These are phyloP conservation scores for Coecobrya sp. DNA, from an alignment of 2,888 invertebrate species.

Conservation along the genomic window DNA sequence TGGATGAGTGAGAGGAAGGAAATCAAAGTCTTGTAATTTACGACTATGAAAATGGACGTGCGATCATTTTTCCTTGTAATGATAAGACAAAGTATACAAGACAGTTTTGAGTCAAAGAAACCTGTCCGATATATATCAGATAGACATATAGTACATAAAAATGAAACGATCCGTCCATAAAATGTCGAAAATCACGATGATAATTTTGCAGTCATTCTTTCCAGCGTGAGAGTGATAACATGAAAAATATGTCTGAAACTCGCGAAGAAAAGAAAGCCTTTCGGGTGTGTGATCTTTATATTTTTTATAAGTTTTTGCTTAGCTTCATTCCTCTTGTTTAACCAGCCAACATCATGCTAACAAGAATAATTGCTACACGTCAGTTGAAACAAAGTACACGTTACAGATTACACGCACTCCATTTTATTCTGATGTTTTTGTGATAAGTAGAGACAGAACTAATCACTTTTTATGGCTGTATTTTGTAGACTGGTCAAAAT, in stretches of 20 bases:
- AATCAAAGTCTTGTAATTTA: conserved; percentile 50
- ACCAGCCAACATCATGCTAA: conserved; percentile 11
- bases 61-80: conserved; percentile 23
- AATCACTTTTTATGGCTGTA: neutral
- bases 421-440: neutral
- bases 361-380: conserved; percentile 21
- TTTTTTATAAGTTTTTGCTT: neutral
- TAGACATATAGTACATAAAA: conserved; percentile 29
- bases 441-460: neutral
- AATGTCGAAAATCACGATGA: conserved; percentile 49
- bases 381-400: neutral
- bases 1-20: conserved; percentile 40
- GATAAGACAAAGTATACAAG: neutral
- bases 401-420: neutral
- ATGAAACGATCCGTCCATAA: conserved; percentile 30
- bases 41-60: conserved; percentile 21
- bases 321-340: neutral
- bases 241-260: conserved; percentile 34
- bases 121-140: conserved; percentile 58
- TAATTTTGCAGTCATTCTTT: conserved; percentile 42
- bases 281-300: neutral
- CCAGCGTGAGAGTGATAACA: conserved; percentile 55
- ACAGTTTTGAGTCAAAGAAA: conserved; percentile 37
- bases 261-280: neutral
- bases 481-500: neutral